Evolutionary conservation across 2,113 vertebrate genomes (phyloP), one percentile per base, ranked within the genome.

Genomic region (Oryzias javanicus): DNA sequence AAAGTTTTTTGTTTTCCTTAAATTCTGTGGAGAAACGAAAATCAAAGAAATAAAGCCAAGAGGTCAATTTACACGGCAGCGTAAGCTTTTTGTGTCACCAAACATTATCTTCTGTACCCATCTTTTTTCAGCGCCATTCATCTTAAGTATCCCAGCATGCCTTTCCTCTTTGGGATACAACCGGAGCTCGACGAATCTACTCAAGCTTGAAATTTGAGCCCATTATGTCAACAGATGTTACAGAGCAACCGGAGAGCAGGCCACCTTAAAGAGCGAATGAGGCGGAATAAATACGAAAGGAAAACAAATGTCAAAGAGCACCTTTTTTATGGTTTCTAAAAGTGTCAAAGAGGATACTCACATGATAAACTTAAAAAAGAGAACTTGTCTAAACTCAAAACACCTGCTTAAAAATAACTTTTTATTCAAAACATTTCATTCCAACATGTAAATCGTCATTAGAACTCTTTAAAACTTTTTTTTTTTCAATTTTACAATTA

Each of bases 201-300:
- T 89, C 88, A 56, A 70, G 83, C 85, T 79, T 81, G 81, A 89
- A 88, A 87, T 89, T 66, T 86, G 85, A 86, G 83, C 79, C 86
- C 84, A 88, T 89, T 89, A 81, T 87, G 86, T 88, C 87, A 88
- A 78, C 84, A 84, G 78, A 85, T 75, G 83, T 91, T 89, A 88
- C 49, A 50, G 65, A 66, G 74, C 75, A 75, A 58, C 55, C 78
- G 76, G 73, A 78, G 74, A 18, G 53, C 72, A 70, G 76, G 84
- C 58, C 42, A 35, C 35, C 35, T 76, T 78, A 73, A 67, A 45
- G 51, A 20, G 67, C 65, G 53, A 66, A 60, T 47, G 46, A 47
- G n/a, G n/a, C 19, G 46, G 12, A 47, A 18, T 47, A 19, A 47
- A 18, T 47, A 17, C 8, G 6, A 18, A 47, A 42, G 16, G 40